Evolutionary conservation across 1,140 invertebrate genomes (phyloP), one percentile per base, ranked within the genome.

Genomic region (Ganaspis sp.): DNA sequence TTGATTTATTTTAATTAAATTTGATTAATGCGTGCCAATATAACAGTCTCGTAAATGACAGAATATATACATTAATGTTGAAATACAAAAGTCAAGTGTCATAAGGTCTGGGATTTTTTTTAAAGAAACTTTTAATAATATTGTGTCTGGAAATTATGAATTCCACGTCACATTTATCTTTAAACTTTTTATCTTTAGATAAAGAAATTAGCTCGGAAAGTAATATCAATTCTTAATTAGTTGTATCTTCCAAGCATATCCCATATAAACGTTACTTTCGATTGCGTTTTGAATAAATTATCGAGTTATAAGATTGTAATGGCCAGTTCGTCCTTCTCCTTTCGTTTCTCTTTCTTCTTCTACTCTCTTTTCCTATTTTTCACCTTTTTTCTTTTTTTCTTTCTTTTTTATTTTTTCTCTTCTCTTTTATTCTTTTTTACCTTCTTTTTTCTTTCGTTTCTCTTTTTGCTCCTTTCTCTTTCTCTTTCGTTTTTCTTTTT

Each of bases 221-320:
- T 58, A 58, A 26, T 58, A 26, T 58, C 9, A 58, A 58, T 58
- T 58, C 23, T 58, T 58, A 58, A 58, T 58, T 58, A 15, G 21
- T 58, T 58, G 54, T 58, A 58, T 26, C 21, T 26, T 11, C 3
- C 21, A 9, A 54, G 19, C 19, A 58, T 58, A 26, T 23, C 21
- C 21, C 12, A 58, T 58, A 9, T 23, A 15, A 58, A 26, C 11
- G 54, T 58, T 58, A 58, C 54, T 58, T 58, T 58, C 54, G 54
- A 58, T 58, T 58, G 23, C 54, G 15, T 58, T 58, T 58, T 58
- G 54, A 58, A 58, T 58, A 58, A 58, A 58, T 58, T 58, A 58
- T 58, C 21, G 9, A 45, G 21, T 26, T 26, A 15, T 15, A 58
- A 26, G 54, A 58, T 29, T 11, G 21, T 15, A 58, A 58, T 58